Base-by-base conservation (phyloP, 35 echinoderm and acorn worm genomes). In the Holothuria glaberrima region DNA sequence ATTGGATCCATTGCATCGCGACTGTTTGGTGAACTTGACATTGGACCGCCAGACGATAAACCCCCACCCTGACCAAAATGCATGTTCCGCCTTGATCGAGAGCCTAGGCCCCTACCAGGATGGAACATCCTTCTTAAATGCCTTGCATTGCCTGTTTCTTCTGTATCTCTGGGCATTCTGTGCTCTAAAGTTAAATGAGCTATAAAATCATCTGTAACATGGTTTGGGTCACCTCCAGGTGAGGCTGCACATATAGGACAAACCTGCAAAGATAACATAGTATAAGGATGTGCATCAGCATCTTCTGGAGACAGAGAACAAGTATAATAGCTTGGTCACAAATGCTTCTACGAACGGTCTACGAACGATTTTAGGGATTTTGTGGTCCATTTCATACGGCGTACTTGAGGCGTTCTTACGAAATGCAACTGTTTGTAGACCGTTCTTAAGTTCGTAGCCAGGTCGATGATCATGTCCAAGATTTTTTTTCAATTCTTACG, bases 1-100 rank as follows among this genome's bases (percentile, higher is more conserved):
- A 99, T 99, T 41, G 97, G 97, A 36, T 99, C 97, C 97, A 99
- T 99, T 33, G 97, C 91, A 91, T 99, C 97, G 56, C 97, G 92
- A 92, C 91, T 99, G 68, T 94, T 92, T 30, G 97, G 97, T 35
- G 97, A 99, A 69, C 93, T 92, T 54, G 97, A 99, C 84, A 92
- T 96, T 35, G 92, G 94, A 27, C 91, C 68, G 10, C 71, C 91
- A 31, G 91, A 92, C 4, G 97, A 94, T 30, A 99, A 71, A 46
- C 93, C 93, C 70, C 90, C 90, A 58, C 95, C 72, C 20, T 93
- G 87, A 61, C 93, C 88, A 93, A 99, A 99, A 59, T 99, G 97
- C 97, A 99, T 99, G 88, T 99, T 99, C 85, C 97, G 66, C 62
- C 97, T 75, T 33, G 97, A 89, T 50, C 97, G 71, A 26, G 93